A percentile compares a stretch with the other conserved stretches of the same genome.
Evolutionary conservation across 1,140 invertebrate genomes (phyloP).

Genomic region (Neuroterus valhalla): DNA sequence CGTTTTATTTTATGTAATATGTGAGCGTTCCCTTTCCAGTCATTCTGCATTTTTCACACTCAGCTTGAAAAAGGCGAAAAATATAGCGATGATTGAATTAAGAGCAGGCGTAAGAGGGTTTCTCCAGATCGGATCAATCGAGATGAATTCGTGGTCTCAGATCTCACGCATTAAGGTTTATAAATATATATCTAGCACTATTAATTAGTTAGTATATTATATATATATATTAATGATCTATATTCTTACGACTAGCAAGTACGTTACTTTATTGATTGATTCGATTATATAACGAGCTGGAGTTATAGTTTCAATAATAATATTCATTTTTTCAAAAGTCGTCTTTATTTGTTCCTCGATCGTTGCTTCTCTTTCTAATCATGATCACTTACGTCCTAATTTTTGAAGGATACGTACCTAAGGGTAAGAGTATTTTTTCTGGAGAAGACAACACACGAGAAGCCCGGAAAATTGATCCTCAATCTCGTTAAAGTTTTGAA

Average conservation of each 20-base stretch:
- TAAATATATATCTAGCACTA: constrained; percentile 57
- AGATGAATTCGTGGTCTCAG: constrained; percentile 70
- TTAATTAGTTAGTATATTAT: constrained; percentile 1
- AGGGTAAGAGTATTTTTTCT: background rate
- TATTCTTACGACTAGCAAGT: constrained; percentile 18
- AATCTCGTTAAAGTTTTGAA: too few species aligned
- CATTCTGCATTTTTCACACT: constrained; percentile 41
- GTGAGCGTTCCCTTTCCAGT: background rate
- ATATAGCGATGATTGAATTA: constrained; percentile 51
- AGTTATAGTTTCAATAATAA: background rate
- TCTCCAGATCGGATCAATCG: constrained; percentile 62
- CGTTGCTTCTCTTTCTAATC: background rate
- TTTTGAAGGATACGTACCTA: constrained; percentile 29
- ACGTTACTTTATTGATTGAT: constrained; percentile 22
- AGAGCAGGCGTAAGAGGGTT: constrained; percentile 57
- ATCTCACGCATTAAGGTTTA: constrained; percentile 71
- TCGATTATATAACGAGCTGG: background rate
- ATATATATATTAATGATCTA: constrained; percentile 21
- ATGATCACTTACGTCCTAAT: background rate
- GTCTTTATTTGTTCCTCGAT: background rate
- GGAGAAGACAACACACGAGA: background rate
- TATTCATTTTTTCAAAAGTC: background rate
- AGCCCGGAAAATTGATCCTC: background rate
- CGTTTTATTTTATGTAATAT: constrained; percentile 1
- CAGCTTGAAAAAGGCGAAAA: constrained; percentile 50